Conservation (phyloP, 1,140 invertebrate species). For the Armadillidium nasatum region DNA sequence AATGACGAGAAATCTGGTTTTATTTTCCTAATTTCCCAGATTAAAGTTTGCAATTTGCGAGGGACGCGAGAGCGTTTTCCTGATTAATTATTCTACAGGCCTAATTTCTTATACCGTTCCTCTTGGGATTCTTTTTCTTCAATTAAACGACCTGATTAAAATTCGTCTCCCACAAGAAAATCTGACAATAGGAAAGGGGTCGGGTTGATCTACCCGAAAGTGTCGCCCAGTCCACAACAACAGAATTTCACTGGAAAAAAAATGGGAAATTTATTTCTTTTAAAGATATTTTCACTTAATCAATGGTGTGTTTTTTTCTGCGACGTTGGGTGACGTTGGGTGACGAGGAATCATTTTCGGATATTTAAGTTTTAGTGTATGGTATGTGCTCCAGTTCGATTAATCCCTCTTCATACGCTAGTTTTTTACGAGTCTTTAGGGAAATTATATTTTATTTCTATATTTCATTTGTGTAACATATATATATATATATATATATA, state of each 20-base stretch:
- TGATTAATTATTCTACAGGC: constrained; percentile 4
- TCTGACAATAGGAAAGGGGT: background rate
- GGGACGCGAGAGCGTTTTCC: background rate
- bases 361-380: too few relatives aligned
- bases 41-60: constrained; percentile 8
- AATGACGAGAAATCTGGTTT: constrained; percentile 8
- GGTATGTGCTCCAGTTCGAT: too few relatives aligned
- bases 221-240: background rate
- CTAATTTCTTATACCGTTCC: constrained; percentile 6
- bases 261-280: background rate
- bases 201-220: background rate
- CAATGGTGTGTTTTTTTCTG: background rate
- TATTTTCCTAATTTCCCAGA: constrained; percentile 10
- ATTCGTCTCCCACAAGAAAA: background rate
- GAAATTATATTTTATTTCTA: constrained; percentile 11
- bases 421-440: constrained; percentile 16
- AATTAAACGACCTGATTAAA: constrained; percentile 9
- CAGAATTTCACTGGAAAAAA: background rate
- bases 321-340: too few relatives aligned
- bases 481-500: constrained; percentile 16
- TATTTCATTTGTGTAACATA: background rate
- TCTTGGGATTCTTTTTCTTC: constrained; percentile 10
- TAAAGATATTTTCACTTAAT: background rate
- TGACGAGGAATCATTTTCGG: too few relatives aligned
- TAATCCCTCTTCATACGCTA: background rate